phyloP scores from a whole-genome alignment of 2,888 invertebrate species.

The Oligia fasciuncula region DNA sequence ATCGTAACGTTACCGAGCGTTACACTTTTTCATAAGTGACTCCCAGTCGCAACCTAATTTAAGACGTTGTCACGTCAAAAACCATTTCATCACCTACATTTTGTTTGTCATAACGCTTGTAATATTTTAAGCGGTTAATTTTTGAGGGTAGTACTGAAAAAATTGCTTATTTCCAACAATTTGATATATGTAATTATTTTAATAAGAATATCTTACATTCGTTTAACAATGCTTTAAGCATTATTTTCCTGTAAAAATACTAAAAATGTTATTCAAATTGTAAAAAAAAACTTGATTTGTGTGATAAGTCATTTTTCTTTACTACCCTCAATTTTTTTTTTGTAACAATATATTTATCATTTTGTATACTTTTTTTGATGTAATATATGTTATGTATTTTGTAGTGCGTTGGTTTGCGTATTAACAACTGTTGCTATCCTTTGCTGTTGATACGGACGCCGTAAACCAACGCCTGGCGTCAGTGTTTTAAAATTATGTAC shows the following conservation, averaged over 20 bases:
- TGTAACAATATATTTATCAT: conserved; percentile 67
- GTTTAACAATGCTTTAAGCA: conserved; percentile 43
- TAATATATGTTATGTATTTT: conserved; percentile 62
- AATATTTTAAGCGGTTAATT: conserved; percentile 58
- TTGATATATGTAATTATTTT: conserved; percentile 47
- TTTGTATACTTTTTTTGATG: conserved; percentile 65
- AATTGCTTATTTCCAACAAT: conserved; percentile 20
- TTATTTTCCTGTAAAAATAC: conserved; percentile 48
- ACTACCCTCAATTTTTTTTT: conserved; percentile 43
- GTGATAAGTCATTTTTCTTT: conserved; percentile 9
- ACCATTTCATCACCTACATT: conserved; percentile 50
- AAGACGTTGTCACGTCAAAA: too few relatives aligned
- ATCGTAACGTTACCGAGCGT: too few relatives aligned
- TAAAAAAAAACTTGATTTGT: conserved; percentile 16
- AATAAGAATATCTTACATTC: conserved; percentile 22
- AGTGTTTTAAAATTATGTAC: conserved; percentile 66
- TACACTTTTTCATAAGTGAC: too few relatives aligned
- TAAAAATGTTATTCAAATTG: conserved; percentile 26
- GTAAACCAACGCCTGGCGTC: conserved; percentile 32
- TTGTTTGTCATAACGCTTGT: conserved; percentile 58
- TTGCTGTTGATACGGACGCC: neutral
- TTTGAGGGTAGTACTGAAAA: conserved; percentile 21
- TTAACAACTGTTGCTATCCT: conserved; percentile 7
- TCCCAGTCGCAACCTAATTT: too few relatives aligned
- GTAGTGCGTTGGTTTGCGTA: conserved; percentile 35